These are phyloP conservation scores for Drosophila pegasa DNA, from an alignment of 2,888 invertebrate species.

Conservation along the genomic window DNA sequence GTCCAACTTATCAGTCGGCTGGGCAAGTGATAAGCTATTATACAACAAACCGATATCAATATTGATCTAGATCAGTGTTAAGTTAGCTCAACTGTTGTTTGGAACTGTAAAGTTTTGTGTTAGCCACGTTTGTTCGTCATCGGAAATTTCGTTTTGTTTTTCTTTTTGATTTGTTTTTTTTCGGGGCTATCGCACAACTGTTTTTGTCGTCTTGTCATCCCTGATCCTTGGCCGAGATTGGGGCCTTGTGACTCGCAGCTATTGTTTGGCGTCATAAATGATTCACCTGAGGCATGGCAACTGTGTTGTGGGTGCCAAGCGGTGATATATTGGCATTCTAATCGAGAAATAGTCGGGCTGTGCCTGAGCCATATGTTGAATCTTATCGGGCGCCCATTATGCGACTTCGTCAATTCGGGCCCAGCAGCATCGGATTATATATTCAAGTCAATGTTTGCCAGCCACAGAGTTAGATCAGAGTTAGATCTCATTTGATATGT, in stretches of 20 bases:
- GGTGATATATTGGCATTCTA: conserved; percentile 2
- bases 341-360: conserved; percentile 6
- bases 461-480: background rate
- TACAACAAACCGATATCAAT: no score
- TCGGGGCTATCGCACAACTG: conserved; percentile 6
- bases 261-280: conserved; percentile 41
- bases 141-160: conserved; percentile 6
- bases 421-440: background rate
- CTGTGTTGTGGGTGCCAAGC: background rate
- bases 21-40: background rate
- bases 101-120: background rate
- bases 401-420: conserved; percentile 21
- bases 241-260: conserved; percentile 7
- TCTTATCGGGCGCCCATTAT: background rate
- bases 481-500: conserved; percentile 8
- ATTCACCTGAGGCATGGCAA: conserved; percentile 26
- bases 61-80: conserved; percentile 1
- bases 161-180: background rate
- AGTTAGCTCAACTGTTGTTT: background rate
- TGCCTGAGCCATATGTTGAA: conserved; percentile 7
- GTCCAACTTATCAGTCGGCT: background rate
- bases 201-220: conserved; percentile 7
- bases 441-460: conserved; percentile 45
- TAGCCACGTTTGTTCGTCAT: background rate
- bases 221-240: conserved; percentile 2